Conservation (phyloP, 2,888 invertebrate genomes). For the Phalera bucephala region DNA sequence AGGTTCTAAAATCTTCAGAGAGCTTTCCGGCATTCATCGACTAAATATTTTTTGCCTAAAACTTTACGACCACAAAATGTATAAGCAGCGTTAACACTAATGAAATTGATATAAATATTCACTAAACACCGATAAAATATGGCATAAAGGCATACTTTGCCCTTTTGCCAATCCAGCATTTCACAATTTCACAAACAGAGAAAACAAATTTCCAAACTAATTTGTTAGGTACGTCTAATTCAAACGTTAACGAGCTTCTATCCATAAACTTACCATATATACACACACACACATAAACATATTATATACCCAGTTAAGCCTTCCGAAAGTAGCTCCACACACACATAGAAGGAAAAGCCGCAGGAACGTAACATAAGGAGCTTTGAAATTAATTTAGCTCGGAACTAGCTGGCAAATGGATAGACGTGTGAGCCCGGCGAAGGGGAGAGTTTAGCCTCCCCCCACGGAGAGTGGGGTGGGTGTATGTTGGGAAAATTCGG, state of each 20-base stretch:
- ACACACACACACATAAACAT: conserved; percentile 45
- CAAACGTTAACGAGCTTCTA: conserved; percentile 73
- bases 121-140: no score
- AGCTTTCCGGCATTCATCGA: no score
- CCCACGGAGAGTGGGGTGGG: conserved; percentile 34
- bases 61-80: no score
- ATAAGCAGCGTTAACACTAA: no score
- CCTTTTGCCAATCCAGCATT: no score
- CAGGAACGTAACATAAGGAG: conserved; percentile 84
- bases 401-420: conserved; percentile 84
- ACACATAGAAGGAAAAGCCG: conserved; percentile 74
- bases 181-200: conserved; percentile 32
- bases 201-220: conserved; percentile 61
- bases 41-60: no score
- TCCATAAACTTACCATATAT: conserved; percentile 56
- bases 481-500: conserved; percentile 72
- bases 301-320: conserved; percentile 72
- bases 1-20: no score
- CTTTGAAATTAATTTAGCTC: conserved; percentile 84
- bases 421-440: conserved; percentile 78
- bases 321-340: conserved; percentile 71
- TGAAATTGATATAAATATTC: no score
- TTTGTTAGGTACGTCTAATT: conserved; percentile 78
- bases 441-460: conserved; percentile 46
- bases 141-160: no score